phyloP scores from a whole-genome alignment of 1,140 invertebrate genomes.

The Rhynchophorus ferrugineus region DNA sequence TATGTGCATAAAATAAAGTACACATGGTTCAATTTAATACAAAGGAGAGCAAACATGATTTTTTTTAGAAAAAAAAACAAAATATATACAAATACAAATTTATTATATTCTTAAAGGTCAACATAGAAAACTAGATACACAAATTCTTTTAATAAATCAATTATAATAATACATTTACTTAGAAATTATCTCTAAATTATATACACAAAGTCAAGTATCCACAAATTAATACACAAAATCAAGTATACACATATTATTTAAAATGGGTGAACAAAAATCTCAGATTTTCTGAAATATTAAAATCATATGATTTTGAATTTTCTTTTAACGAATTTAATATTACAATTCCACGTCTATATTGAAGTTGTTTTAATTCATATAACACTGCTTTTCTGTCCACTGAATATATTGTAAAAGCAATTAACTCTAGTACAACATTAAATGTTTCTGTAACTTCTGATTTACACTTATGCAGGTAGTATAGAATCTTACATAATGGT shows the following conservation, averaged over 20 bases:
- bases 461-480: constrained; percentile 12
- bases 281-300: constrained; percentile 15
- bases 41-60: no score
- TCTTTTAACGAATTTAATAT: constrained; percentile 20
- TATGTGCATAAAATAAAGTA: no score
- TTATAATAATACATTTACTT: no score
- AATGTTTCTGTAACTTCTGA: constrained; percentile 10
- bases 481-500: constrained; percentile 18
- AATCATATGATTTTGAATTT: constrained; percentile 6
- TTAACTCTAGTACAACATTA: constrained; percentile 16
- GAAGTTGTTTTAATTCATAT: constrained; percentile 4
- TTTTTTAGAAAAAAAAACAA: no score
- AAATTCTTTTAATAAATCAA: no score
- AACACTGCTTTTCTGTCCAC: constrained; percentile 9
- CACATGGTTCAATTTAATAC: no score
- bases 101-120: no score
- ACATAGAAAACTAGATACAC: no score
- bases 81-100: no score
- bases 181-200: no score
- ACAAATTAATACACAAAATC: no score
- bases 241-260: constrained; percentile 16
- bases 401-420: constrained; percentile 15
- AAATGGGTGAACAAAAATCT: constrained; percentile 9
- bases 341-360: constrained; percentile 12
- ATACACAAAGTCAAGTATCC: no score